These are phyloP conservation scores for Linnaemya vulpina DNA, from an alignment of 2,888 invertebrate species.

Conservation along the genomic window DNA sequence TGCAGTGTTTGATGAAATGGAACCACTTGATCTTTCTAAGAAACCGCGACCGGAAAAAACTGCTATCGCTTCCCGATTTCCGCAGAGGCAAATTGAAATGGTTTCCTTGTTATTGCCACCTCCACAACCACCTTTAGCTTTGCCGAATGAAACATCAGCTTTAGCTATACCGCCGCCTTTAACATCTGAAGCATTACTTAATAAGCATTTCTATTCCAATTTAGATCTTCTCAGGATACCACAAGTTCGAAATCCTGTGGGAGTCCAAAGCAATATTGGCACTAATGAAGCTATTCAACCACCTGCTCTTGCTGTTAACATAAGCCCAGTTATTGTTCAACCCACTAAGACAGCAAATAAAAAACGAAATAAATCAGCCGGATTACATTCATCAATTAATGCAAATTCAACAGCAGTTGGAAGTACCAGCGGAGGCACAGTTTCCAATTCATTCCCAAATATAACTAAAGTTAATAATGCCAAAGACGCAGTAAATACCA, in stretches of 20 bases:
- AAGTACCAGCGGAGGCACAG: not conserved
- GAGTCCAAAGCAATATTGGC: constrained; percentile 13
- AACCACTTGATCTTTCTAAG: constrained; percentile 81
- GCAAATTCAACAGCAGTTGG: not conserved
- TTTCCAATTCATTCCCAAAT: constrained; percentile 9
- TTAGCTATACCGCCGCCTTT: constrained; percentile 57
- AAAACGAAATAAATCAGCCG: constrained; percentile 62
- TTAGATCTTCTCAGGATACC: constrained; percentile 79
- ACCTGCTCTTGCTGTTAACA: constrained; percentile 18
- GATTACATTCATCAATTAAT: not conserved
- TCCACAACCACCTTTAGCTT: constrained; percentile 5
- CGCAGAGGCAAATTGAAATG: constrained; percentile 61
- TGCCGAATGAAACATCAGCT: constrained; percentile 45
- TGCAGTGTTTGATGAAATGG: constrained; percentile 77
- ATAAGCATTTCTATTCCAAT: constrained; percentile 79
- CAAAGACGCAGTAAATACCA: constrained; percentile 55
- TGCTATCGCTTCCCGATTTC: constrained; percentile 21
- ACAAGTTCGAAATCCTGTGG: constrained; percentile 78
- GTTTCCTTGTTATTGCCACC: constrained; percentile 54
- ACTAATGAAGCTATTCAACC: constrained; percentile 35
- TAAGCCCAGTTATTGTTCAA: constrained; percentile 3
- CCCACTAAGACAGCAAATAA: constrained; percentile 54
- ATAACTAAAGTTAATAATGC: constrained; percentile 36
- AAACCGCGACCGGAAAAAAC: constrained; percentile 76
- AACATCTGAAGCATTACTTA: constrained; percentile 66